Evolutionary conservation across 2,113 vertebrate species (phyloP).

Genomic region (Hucho hucho): DNA sequence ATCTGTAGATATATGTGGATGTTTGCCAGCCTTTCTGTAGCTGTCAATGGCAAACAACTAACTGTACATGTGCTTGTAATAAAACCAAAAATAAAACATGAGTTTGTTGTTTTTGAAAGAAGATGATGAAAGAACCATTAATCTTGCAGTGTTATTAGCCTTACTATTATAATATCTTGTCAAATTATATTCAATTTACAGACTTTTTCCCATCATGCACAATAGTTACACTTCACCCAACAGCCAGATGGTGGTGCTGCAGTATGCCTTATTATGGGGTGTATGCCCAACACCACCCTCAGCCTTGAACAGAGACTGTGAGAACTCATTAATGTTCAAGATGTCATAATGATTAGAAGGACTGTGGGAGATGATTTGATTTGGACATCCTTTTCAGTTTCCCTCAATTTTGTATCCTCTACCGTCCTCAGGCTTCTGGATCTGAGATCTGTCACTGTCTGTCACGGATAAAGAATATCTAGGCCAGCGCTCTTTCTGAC

Average conservation of each 20-base stretch:
- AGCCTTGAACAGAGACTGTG: neutral
- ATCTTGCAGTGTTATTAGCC: neutral
- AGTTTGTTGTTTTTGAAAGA: conserved; percentile 31
- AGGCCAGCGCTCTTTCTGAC: conserved; percentile 53
- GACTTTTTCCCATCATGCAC: neutral
- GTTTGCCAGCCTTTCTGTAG: conserved; percentile 77
- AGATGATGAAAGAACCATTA: neutral
- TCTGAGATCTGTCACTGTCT: neutral
- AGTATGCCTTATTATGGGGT: too few species aligned
- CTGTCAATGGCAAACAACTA: conserved; percentile 68
- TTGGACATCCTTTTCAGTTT: conserved; percentile 59
- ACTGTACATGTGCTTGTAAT: conserved; percentile 80
- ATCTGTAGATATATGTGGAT: conserved; percentile 75
- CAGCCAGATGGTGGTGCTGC: too few species aligned
- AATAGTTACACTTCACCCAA: neutral
- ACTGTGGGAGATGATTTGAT: conserved; percentile 54
- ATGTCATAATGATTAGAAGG: conserved; percentile 62
- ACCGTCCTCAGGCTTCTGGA: conserved; percentile 8
- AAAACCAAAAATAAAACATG: conserved; percentile 68
- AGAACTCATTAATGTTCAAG: neutral
- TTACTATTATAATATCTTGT: neutral
- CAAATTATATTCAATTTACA: neutral
- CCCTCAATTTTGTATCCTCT: conserved; percentile 53
- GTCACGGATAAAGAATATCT: conserved; percentile 56
- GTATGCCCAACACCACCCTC: too few species aligned